Evolutionary conservation across 2,113 vertebrate species (phyloP), one percentile per base, ranked within the genome.

Genomic region (Pluvianellus socialis): DNA sequence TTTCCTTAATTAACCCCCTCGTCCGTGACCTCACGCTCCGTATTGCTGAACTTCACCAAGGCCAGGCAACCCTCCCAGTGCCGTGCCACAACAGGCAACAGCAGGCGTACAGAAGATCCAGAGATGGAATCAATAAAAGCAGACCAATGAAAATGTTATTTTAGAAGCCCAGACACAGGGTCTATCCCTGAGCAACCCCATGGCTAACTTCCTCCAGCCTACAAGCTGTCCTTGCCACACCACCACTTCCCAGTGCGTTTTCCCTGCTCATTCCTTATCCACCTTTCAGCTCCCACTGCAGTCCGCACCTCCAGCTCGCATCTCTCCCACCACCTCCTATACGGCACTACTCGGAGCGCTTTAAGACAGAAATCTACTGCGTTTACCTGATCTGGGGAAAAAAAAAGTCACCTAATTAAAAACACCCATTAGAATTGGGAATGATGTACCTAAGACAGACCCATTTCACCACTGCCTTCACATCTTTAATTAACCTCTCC

Each of bases 21-120:
- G 0, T 13, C 33, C 0, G 6, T 4, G 75, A 40, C 12, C 28
- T 49, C 28, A 65, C 0, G 1, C 4, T 62, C 33, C 2, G 0
- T 27, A 14, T 9, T 7, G 67, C 66, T 72, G 42, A 40, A 38
- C 49, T 30, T 24, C 76, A 21, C 67, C 42, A 16, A 58, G 30
- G n/a, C 67, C 67, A 56, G 30, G 58, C 15, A 20, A 42, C 12
- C n/a, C 50, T 42, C 20, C 86, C 67, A 56, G 49, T 4, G 58
- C 75, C 5, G 24, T 8, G 26, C 16, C 50, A 7, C 42, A 22
- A 9, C 3, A 1, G 8, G 33, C 33, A 32, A 9, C 35, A 71
- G 47, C 1, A 6, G 38, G 35, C 4, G 12, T 8, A 14, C 16
- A 8, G 45, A 35, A 45, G 27, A 62, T 32, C 55, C 27, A 38